Conservation (phyloP, 2,888 invertebrate species). For the Synergus laeviventris region DNA sequence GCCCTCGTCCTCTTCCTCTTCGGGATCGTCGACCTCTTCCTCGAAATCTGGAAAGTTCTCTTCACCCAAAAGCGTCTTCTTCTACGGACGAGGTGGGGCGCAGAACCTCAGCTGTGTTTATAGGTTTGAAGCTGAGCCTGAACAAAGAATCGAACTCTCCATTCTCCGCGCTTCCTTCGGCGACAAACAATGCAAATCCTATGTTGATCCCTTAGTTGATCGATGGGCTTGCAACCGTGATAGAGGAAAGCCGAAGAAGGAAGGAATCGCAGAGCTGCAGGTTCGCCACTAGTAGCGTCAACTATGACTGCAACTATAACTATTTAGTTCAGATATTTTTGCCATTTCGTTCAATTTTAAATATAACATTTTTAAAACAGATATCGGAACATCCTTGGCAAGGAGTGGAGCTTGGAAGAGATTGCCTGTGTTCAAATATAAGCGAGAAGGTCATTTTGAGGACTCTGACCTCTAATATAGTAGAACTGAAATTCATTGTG, state of each 20-base stretch:
- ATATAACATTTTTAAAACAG: conserved; percentile 56
- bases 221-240: conserved; percentile 81
- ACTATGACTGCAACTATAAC: too few relatives aligned
- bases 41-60: conserved; percentile 80
- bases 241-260: conserved; percentile 34
- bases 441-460: conserved; percentile 82
- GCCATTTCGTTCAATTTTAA: too few relatives aligned
- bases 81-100: conserved; percentile 89
- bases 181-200: conserved; percentile 82
- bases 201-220: conserved; percentile 81
- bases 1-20: conserved; percentile 43
- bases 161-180: conserved; percentile 85
- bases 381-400: conserved; percentile 70
- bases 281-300: background rate
- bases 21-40: conserved; percentile 48
- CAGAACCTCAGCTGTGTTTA: conserved; percentile 86
- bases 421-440: conserved; percentile 86
- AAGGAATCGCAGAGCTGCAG: conserved; percentile 35
- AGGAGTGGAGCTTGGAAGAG: conserved; percentile 82
- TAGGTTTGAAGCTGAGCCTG: conserved; percentile 84
- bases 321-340: too few relatives aligned
- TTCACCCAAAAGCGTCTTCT: conserved; percentile 88
- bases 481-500: conserved; percentile 86
- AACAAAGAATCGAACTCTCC: conserved; percentile 83
- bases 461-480: conserved; percentile 83